Evolutionary conservation across 2,888 invertebrate genomes (phyloP), one percentile per base, ranked within the genome.

Genomic region (Sussaba pulchella): DNA sequence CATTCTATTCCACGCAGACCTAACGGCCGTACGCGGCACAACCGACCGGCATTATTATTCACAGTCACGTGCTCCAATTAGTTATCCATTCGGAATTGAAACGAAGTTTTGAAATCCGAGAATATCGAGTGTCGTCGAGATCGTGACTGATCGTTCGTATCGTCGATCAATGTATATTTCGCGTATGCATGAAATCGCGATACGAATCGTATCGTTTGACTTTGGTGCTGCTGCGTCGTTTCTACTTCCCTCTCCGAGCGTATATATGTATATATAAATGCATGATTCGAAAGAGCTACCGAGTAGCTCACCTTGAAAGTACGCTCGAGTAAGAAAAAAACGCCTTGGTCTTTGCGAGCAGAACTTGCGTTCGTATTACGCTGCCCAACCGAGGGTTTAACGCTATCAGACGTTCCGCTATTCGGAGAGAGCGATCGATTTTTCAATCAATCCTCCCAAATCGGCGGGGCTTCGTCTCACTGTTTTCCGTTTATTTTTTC

Each of bases 221-320:
- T n/a, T n/a, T n/a, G 36, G 26, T 36, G 36, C 50, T 50, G 43
- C 59, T 74, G 9, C n/a, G 43, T 59, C 45, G 41, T 54, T 57
- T 31, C 31, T 31, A 31, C 19, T 31, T 14, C 26, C 31, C 31
- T 31, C 31, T 8, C 0, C 26, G 26, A n/a, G 39, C n/a, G 21
- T 19, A 36, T 36, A 21, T 31, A n/a, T 24, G 26, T 41, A 26
- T 26, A 69, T 6, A 31, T 54, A 39, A 19, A 47, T 39, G 1
- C 17, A 43, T 41, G 45, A 71, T 57, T 76, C 67, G 70, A 54
- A 69, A 47, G 64, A 77, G 52, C 67, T 61, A 72, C 24, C 45
- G 70, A 82, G 76, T 73, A 41, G 82, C 39, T 78, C 75, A 80
- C 83, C 83, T 83, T 82, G 83, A 66, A 24, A 71, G 66, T 66